Conservation (phyloP, 2,113 vertebrate genomes). For the Hippoglossus stenolepis region DNA sequence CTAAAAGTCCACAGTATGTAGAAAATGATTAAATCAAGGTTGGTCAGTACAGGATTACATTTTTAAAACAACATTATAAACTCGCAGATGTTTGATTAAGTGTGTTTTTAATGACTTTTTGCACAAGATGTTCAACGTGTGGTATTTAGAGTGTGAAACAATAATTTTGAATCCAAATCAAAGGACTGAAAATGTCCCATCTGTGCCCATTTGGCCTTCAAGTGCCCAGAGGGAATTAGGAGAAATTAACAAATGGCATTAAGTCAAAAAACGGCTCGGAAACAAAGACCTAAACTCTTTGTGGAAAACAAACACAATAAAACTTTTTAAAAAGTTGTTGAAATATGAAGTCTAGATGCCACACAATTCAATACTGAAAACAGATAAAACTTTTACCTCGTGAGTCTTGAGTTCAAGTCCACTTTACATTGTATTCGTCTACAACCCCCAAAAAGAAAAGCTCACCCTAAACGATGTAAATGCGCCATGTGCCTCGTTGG, state of each 20-base stretch:
- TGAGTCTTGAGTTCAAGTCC: conserved; percentile 22
- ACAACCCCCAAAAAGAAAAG: neutral
- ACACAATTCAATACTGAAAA: neutral
- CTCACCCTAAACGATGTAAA: conserved; percentile 9
- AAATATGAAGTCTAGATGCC: neutral
- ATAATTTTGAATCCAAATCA: conserved; percentile 55
- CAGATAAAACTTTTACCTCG: conserved; percentile 34
- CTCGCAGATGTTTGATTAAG: neutral
- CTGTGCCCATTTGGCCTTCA: conserved; percentile 68
- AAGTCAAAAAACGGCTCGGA: conserved; percentile 41
- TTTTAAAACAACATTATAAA: too few relatives aligned
- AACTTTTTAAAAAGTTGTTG: neutral
- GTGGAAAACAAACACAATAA: neutral
- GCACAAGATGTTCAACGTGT: neutral
- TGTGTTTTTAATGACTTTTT: neutral
- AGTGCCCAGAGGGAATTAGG: conserved; percentile 56
- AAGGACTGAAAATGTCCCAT: conserved; percentile 69
- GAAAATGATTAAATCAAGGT: too few relatives aligned
- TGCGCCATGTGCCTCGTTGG: conserved; percentile 15
- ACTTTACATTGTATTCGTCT: conserved; percentile 5
- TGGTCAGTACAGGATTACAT: too few relatives aligned
- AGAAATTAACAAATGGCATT: conserved; percentile 70
- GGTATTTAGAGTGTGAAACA: conserved; percentile 62
- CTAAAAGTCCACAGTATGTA: too few relatives aligned
- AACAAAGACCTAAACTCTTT: conserved; percentile 8